Evolutionary conservation across 1,140 invertebrate genomes (phyloP).

Genomic region (Trichomalopsis sarcophagae): DNA sequence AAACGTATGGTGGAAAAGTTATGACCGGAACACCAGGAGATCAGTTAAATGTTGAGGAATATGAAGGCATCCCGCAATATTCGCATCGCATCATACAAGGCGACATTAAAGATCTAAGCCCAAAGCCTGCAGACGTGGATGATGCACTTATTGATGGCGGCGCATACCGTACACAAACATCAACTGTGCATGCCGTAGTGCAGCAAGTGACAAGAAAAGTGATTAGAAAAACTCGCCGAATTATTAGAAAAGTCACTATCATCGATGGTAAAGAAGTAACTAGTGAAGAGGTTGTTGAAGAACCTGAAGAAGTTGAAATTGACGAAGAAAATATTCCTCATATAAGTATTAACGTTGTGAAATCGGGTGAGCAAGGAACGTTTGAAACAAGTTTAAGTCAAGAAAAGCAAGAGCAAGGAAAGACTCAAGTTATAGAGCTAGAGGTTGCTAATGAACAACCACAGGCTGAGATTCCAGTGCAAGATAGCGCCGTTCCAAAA

Average conservation of each 20-base stretch:
- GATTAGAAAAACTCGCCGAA: constrained; percentile 83
- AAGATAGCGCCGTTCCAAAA: neutral
- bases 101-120: constrained; percentile 61
- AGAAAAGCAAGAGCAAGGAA: neutral
- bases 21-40: constrained; percentile 78
- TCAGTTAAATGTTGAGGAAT: constrained; percentile 80
- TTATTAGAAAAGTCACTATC: constrained; percentile 84
- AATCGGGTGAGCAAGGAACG: constrained; percentile 67
- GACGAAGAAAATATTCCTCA: constrained; percentile 84
- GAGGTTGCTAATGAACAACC: neutral
- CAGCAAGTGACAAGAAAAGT: constrained; percentile 86
- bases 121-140: constrained; percentile 57
- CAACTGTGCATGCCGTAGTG: constrained; percentile 84
- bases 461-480: neutral
- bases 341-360: constrained; percentile 83
- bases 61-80: constrained; percentile 77
- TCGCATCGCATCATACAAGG: constrained; percentile 72
- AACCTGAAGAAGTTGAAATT: constrained; percentile 87
- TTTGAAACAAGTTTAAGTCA: neutral
- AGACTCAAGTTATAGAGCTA: neutral
- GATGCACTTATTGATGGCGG: constrained; percentile 64
- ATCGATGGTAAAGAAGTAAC: constrained; percentile 89
- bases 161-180: constrained; percentile 74
- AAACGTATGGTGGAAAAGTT: constrained; percentile 79
- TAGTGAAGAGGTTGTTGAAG: constrained; percentile 87